These are phyloP conservation scores for Paralinhomoeus sp. DNA, from an alignment of 2,888 invertebrate genomes.

Conservation along the genomic window DNA sequence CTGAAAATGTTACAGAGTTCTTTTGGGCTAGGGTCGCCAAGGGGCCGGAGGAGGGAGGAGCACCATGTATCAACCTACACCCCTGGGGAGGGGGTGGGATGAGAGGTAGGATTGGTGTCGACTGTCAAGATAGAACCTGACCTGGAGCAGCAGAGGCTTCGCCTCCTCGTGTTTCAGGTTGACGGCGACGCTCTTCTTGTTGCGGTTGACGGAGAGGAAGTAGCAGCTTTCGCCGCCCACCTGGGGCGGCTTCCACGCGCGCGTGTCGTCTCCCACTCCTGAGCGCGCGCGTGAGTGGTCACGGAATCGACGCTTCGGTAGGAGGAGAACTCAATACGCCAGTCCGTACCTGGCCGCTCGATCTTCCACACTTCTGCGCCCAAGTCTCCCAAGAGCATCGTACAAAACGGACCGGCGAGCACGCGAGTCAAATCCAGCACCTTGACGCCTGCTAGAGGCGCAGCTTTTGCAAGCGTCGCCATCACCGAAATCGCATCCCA, in stretches of 20 bases:
- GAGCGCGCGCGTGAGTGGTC: too few species aligned
- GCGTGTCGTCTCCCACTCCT: conserved; percentile 54
- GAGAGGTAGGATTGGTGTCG: conserved; percentile 12
- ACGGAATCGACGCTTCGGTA: too few species aligned
- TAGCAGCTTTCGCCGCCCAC: conserved; percentile 42
- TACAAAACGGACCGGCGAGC: conserved; percentile 76
- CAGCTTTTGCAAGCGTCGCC: too few species aligned
- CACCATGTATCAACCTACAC: too few species aligned
- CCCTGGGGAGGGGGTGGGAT: too few species aligned
- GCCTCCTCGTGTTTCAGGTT: conserved; percentile 51
- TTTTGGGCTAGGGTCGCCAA: too few species aligned
- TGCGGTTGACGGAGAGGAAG: conserved; percentile 66
- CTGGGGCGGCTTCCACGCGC: conserved; percentile 74
- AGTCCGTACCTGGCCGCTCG: conserved; percentile 44
- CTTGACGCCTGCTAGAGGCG: conserved; percentile 1
- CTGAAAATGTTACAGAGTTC: too few species aligned
- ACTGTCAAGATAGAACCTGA: conserved; percentile 10
- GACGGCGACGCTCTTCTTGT: conserved; percentile 72
- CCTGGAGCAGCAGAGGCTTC: conserved; percentile 10
- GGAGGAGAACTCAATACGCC: too few species aligned
- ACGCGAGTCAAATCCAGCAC: conserved; percentile 35
- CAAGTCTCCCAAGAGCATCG: conserved; percentile 72
- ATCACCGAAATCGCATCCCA: too few species aligned
- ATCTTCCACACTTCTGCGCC: conserved; percentile 81
- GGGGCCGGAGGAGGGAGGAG: too few species aligned